These are phyloP conservation scores for Atherinosoma microstoma DNA, from an alignment of 2,797 vertebrate species.

Conservation along the genomic window DNA sequence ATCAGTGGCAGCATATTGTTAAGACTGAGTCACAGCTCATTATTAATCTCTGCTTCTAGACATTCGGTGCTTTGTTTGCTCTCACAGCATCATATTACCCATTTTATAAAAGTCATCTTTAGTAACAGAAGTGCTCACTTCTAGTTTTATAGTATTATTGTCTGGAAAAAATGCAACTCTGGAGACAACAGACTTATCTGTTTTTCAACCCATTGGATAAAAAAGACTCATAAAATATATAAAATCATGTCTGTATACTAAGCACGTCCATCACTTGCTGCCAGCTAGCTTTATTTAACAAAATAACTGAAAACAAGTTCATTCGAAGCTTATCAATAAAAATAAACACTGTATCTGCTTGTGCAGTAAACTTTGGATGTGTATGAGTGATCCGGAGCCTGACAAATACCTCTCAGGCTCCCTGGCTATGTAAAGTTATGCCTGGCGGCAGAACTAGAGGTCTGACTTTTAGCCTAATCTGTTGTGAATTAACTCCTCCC, in stretches of 20 bases:
- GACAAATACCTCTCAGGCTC: neutral
- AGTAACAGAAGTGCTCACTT: neutral
- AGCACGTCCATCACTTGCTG: neutral
- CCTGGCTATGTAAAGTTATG: neutral
- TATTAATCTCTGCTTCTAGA: conserved; percentile 18
- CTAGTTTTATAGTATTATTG: neutral
- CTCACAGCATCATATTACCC: neutral
- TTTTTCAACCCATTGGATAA: neutral
- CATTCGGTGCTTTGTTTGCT: conserved; percentile 10
- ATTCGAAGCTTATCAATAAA: neutral
- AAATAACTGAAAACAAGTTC: neutral
- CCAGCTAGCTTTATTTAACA: neutral
- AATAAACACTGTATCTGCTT: neutral
- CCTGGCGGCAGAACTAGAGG: neutral
- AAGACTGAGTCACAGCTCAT: conserved; percentile 12
- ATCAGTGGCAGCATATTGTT: conserved; percentile 36
- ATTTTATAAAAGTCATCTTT: conserved; percentile 4
- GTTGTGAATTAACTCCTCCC: too few relatives aligned
- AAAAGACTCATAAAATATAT: neutral
- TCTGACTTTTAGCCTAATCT: too few relatives aligned
- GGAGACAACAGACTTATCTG: neutral
- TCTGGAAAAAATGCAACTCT: neutral
- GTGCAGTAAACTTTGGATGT: neutral
- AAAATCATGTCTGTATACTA: neutral
- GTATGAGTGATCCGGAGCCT: neutral